phyloP scores from a whole-genome alignment of 2,888 invertebrate genomes.

The Axea sp. region DNA sequence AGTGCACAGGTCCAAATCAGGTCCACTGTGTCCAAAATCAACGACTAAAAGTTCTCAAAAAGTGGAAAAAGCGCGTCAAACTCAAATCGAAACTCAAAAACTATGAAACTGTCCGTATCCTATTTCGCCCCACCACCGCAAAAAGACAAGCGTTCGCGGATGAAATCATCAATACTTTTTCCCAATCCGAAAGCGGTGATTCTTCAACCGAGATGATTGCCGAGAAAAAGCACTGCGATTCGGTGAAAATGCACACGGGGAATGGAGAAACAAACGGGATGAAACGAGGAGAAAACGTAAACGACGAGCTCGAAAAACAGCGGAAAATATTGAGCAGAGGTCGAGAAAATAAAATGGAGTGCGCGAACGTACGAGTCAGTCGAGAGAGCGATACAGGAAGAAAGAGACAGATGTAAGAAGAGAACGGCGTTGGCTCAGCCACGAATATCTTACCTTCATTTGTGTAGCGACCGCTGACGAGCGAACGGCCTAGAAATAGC shows the following conservation, averaged over 20 bases:
- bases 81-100: not conserved
- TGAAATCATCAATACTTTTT: constrained; percentile 52
- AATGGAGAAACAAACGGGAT: no score
- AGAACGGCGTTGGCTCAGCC: constrained; percentile 9
- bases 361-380: no score
- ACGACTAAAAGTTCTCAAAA: no score
- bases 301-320: no score
- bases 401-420: constrained; percentile 1
- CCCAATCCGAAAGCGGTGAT: not conserved
- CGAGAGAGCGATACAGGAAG: not conserved
- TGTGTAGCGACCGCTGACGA: constrained; percentile 26
- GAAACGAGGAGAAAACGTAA: no score
- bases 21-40: no score
- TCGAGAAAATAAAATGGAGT: constrained; percentile 6
- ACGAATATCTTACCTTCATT: constrained; percentile 47
- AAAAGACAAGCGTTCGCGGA: constrained; percentile 24
- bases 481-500: constrained; percentile 40
- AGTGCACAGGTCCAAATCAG: no score
- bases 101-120: constrained; percentile 11
- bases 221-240: no score
- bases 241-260: no score
- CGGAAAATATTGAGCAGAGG: no score
- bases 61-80: no score
- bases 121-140: constrained; percentile 35
- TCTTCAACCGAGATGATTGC: not conserved